Evolutionary conservation across 1,140 invertebrate species (phyloP).

Genomic region (Antheraea mylitta): DNA sequence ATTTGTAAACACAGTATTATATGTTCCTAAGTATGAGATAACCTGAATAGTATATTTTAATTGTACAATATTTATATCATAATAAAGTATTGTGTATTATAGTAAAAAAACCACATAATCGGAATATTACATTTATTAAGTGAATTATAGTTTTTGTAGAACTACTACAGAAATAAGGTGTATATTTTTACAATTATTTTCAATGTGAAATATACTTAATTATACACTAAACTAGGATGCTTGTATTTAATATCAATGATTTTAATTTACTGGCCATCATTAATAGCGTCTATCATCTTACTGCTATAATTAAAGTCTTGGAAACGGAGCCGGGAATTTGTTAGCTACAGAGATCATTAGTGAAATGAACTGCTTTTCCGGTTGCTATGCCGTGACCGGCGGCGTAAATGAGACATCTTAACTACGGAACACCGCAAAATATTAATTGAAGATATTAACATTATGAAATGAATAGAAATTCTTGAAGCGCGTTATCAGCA

Average conservation of each 20-base stretch:
- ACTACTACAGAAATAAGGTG: too few relatives aligned
- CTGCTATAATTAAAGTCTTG: not conserved
- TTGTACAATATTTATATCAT: too few relatives aligned
- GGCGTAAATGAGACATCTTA: not conserved
- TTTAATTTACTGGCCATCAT: not conserved
- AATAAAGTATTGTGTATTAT: too few relatives aligned
- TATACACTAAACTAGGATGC: too few relatives aligned
- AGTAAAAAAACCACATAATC: too few relatives aligned
- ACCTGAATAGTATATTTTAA: too few relatives aligned
- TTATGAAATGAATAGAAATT: not conserved
- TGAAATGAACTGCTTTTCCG: not conserved
- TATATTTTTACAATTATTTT: too few relatives aligned
- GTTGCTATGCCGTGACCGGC: not conserved
- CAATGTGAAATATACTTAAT: too few relatives aligned
- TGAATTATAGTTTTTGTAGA: too few relatives aligned
- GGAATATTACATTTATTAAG: too few relatives aligned
- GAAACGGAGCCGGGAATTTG: not conserved
- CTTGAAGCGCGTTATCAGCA: not conserved
- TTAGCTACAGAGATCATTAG: not conserved
- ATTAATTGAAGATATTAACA: not conserved
- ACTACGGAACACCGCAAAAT: not conserved
- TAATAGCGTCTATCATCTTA: not conserved
- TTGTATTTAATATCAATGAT: not conserved
- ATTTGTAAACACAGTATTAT: too few relatives aligned
- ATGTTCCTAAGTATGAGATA: too few relatives aligned